Evolutionary conservation across 2,888 invertebrate species (phyloP).

Genomic region (Tenodera sinensis): DNA sequence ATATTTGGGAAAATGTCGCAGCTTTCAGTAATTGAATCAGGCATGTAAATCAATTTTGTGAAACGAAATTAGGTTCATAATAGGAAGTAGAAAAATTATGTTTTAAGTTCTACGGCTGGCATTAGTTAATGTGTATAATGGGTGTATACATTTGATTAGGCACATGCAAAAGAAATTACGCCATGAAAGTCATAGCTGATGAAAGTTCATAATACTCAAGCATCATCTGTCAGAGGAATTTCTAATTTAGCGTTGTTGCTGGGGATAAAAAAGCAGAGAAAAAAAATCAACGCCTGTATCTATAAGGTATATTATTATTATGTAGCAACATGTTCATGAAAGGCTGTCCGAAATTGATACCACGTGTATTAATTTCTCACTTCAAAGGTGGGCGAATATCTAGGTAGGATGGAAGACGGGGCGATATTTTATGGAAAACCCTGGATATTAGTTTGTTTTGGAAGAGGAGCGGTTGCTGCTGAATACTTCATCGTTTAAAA

Average conservation of each 20-base stretch:
- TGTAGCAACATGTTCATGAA: not conserved
- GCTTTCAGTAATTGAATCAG: no score
- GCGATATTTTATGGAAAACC: not conserved
- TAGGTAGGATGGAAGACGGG: not conserved
- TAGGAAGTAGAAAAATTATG: no score
- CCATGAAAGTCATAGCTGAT: not conserved
- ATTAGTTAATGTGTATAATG: no score
- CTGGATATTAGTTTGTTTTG: not conserved
- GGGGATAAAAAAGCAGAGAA: not conserved
- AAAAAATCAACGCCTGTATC: not conserved
- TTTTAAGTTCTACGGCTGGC: no score
- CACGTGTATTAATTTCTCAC: not conserved
- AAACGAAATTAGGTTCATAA: no score
- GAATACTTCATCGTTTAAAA: not conserved
- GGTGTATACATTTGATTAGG: no score
- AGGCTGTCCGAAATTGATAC: not conserved
- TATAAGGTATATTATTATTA: not conserved
- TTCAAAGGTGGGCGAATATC: not conserved
- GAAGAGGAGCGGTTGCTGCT: not conserved
- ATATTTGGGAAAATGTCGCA: no score
- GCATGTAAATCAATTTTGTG: no score
- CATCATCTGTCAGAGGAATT: not conserved
- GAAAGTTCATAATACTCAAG: not conserved
- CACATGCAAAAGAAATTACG: no score
- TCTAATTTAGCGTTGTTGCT: not conserved